Conservation (phyloP, 2,888 invertebrate species). For the Ligdia adustata region DNA sequence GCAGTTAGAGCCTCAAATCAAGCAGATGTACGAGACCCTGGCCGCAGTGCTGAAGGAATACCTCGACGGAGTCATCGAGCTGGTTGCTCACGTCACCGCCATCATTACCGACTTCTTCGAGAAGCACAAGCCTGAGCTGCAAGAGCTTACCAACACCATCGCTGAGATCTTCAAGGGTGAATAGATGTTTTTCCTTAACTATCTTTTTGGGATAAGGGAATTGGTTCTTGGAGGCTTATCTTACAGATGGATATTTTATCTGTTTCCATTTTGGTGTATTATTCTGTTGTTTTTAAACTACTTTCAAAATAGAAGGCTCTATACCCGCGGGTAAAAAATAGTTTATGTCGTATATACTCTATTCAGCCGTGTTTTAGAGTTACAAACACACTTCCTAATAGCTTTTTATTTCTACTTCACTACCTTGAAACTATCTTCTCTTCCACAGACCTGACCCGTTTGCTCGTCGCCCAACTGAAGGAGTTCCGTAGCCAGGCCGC, state of each 20-base stretch:
- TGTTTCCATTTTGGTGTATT: no score
- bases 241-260: no score
- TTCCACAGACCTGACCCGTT: constrained; percentile 66
- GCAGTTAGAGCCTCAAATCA: constrained; percentile 67
- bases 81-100: constrained; percentile 80
- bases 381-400: no score
- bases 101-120: constrained; percentile 83
- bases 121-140: constrained; percentile 86
- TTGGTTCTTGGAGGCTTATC: no score
- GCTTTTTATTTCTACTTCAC: no score
- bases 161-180: constrained; percentile 80
- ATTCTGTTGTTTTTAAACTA: no score
- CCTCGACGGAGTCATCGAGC: constrained; percentile 64
- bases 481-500: constrained; percentile 64
- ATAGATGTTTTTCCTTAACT: constrained; percentile 4
- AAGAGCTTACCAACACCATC: constrained; percentile 82
- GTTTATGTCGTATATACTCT: no score
- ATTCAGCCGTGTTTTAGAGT: no score
- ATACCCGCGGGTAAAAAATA: no score
- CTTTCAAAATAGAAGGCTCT: no score
- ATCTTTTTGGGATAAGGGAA: no score
- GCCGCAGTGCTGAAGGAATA: constrained; percentile 67
- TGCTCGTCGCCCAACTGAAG: constrained; percentile 67
- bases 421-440: no score
- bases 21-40: constrained; percentile 58